These are phyloP conservation scores for Melanotaenia pygmaea DNA, from an alignment of 2,797 vertebrate genomes.

Conservation along the genomic window DNA sequence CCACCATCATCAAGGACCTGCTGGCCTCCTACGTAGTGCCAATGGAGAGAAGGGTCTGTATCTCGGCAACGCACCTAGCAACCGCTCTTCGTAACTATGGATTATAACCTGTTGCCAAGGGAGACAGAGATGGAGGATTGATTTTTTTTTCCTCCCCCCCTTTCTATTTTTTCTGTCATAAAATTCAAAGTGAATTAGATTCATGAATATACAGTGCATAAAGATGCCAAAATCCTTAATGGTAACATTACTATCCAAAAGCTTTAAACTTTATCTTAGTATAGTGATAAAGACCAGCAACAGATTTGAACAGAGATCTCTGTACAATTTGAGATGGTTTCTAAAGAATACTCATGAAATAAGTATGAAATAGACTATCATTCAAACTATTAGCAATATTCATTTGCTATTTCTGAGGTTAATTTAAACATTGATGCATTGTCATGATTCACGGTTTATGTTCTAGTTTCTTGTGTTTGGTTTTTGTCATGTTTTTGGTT, in stretches of 20 bases:
- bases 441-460: too few species aligned
- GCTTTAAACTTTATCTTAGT: conserved; percentile 27
- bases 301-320: conserved; percentile 12
- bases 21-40: conserved; percentile 81
- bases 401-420: not conserved
- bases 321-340: not conserved
- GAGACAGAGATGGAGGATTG: conserved; percentile 86
- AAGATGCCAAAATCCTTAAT: conserved; percentile 53
- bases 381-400: not conserved
- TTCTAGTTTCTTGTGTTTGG: too few species aligned
- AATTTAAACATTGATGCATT: not conserved
- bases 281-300: conserved; percentile 26
- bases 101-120: conserved; percentile 90
- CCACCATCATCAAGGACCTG: conserved; percentile 79
- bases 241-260: conserved; percentile 32
- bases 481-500: not conserved
- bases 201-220: conserved; percentile 69
- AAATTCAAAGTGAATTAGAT: conserved; percentile 77
- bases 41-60: conserved; percentile 82
- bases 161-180: conserved; percentile 50
- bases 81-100: conserved; percentile 85
- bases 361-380: not conserved
- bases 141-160: conserved; percentile 71
- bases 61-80: conserved; percentile 87
- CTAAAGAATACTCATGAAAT: not conserved